Percentiles rank a stretch among this genome's conserved stretches.
Conservation (phyloP, 1,140 invertebrate genomes). For the Saccostrea cuccullata region DNA sequence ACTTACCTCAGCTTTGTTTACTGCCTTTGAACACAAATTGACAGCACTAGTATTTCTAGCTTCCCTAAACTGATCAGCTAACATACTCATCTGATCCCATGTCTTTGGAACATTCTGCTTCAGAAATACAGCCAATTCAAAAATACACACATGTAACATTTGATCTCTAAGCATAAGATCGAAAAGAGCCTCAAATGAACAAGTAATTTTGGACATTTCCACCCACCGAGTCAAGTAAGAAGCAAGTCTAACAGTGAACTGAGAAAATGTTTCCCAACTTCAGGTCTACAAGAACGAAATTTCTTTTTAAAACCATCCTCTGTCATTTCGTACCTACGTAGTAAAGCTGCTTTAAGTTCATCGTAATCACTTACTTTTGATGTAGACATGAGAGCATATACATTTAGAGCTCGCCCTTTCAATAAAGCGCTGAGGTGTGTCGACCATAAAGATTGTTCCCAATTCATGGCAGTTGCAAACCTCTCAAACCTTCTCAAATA, state of each 20-base stretch:
- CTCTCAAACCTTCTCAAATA: slow-evolving; percentile 46
- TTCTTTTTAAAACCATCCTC: slow-evolving; percentile 57
- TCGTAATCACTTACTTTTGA: slow-evolving; percentile 55
- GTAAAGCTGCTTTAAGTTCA: slow-evolving; percentile 56
- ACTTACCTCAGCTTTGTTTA: too few species aligned
- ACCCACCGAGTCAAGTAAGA: slow-evolving; percentile 41
- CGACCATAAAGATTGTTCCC: slow-evolving; percentile 45
- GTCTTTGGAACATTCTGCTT: background rate
- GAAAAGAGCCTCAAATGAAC: background rate
- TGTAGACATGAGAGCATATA: slow-evolving; percentile 51
- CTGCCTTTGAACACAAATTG: too few species aligned
- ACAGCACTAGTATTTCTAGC: background rate
- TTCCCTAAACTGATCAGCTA: background rate
- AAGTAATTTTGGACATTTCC: slow-evolving; percentile 40
- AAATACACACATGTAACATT: slow-evolving; percentile 27
- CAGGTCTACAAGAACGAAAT: slow-evolving; percentile 51
- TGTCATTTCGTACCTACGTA: slow-evolving; percentile 58
- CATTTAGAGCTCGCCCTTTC: slow-evolving; percentile 59
- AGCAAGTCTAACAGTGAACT: slow-evolving; percentile 38
- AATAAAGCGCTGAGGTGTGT: slow-evolving; percentile 54
- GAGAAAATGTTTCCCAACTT: slow-evolving; percentile 57
- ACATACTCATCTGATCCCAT: background rate
- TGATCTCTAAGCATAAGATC: background rate
- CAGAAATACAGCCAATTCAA: background rate
- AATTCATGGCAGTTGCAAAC: slow-evolving; percentile 47